Base-by-base conservation (phyloP, 2,888 invertebrate species). In the Anorthoa munda region DNA sequence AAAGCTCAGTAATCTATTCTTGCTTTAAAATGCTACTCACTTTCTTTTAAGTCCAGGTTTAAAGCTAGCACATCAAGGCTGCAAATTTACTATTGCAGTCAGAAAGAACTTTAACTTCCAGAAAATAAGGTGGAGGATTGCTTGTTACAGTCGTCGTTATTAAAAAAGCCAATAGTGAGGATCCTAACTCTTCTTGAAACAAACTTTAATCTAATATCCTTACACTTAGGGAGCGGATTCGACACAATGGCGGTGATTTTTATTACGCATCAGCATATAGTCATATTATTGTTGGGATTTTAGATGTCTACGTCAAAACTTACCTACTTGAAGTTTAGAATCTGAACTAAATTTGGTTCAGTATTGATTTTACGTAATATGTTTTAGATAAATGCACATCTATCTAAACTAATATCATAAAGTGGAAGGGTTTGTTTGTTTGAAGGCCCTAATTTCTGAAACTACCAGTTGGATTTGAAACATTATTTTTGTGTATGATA, bases 151-250 rank as follows among this genome's bases (percentile, higher is more conserved):
- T 17, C 7, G 7, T 45, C 5, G n/a, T 26, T 63, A 60, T 65
- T 55, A 71, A 73, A 56, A 75, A 80, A 68, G 77, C 60, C 78
- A 85, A 84, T 86, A 81, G 68, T 48, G 70, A 45, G 68, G 70
- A 66, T 77, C 60, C 71, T 81, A 81, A 81, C 71, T 84, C 76
- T 72, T 76, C 77, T 73, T 79, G 76, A 78, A 81, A 79, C 76
- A 75, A 83, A 81, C 77, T 84, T 80, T 83, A 77, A 86, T 85
- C 75, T 83, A 85, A 86, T 84, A 86, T 73, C 63, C 65, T 75
- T 61, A 75, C 67, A 81, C 72, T 77, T 75, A 71, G 68, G 79
- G 51, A 65, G 81, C 75, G 81, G 81, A 81, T 81, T 77, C 56
- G 11, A 60, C 46, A 64, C 66, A 60, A 66, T 26, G 64, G n/a